These are phyloP conservation scores for Paelopatides confundens DNA, from an alignment of 53 echinoderm and acorn worm genomes.

Conservation along the genomic window DNA sequence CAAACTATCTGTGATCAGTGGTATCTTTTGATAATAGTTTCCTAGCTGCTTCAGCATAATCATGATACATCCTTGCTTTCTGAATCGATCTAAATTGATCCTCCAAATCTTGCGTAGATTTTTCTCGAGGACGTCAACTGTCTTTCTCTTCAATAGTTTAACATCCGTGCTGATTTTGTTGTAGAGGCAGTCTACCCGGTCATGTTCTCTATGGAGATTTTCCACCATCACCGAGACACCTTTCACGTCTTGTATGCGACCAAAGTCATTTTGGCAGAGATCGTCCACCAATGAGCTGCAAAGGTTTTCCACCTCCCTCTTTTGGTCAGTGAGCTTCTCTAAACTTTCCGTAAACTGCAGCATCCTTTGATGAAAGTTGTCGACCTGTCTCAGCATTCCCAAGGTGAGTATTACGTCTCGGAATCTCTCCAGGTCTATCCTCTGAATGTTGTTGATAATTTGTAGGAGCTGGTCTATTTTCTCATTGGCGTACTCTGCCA, in stretches of 20 bases:
- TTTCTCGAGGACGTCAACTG: not conserved
- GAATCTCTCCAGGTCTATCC: not conserved
- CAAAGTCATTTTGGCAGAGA: constrained; percentile 6
- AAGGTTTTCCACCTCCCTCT: not conserved
- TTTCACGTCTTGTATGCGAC: not conserved
- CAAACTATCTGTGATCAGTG: not conserved
- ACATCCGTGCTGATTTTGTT: not conserved
- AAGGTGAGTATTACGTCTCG: not conserved
- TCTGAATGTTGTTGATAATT: not conserved
- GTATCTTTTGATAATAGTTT: constrained; percentile 9
- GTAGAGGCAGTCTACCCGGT: not conserved
- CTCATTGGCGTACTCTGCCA: not conserved
- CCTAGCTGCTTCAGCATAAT: not conserved
- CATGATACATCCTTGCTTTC: not conserved
- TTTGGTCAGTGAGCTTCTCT: not conserved
- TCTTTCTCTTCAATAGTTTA: not conserved
- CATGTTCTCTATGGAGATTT: not conserved
- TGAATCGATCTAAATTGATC: not conserved
- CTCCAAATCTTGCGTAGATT: not conserved
- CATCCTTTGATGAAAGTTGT: not conserved
- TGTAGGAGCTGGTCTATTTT: constrained; percentile 1
- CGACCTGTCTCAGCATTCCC: not conserved
- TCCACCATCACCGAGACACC: not conserved
- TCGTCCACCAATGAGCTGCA: constrained; percentile 15
- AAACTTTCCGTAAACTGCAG: not conserved